Conservation (phyloP, 2,888 invertebrate species). For the Drosophila suboccidentalis region DNA sequence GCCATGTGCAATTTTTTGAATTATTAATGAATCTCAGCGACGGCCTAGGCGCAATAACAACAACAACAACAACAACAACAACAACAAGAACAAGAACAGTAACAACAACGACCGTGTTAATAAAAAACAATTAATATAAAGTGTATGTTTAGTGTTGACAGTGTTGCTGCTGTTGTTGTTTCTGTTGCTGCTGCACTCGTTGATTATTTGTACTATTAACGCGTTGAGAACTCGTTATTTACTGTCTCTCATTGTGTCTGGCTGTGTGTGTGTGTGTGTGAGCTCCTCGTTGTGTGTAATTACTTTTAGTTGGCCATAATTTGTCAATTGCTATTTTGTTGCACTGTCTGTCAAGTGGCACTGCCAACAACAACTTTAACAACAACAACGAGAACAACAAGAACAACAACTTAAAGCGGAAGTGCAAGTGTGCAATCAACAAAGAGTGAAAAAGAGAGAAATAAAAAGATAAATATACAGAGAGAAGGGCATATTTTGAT, state of each 20-base stretch:
- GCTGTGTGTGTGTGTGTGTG: constrained; percentile 32
- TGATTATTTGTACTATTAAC: constrained; percentile 79
- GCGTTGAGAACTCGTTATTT: constrained; percentile 76
- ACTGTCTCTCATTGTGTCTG: constrained; percentile 29
- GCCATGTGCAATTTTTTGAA: constrained; percentile 76
- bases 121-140: constrained; percentile 79
- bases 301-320: constrained; percentile 80
- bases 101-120: constrained; percentile 60
- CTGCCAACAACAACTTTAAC: constrained; percentile 29
- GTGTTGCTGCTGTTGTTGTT: constrained; percentile 57
- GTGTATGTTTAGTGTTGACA: constrained; percentile 79
- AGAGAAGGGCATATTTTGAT: background rate
- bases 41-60: constrained; percentile 25
- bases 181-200: constrained; percentile 52
- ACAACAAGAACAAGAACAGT: constrained; percentile 24
- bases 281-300: constrained; percentile 67
- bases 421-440: constrained; percentile 70
- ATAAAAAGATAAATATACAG: background rate
- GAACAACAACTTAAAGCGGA: constrained; percentile 53
- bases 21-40: constrained; percentile 78
- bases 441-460: background rate
- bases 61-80: constrained; percentile 34
- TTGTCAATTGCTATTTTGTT: constrained; percentile 80
- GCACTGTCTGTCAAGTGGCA: constrained; percentile 40
- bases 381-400: constrained; percentile 30